Base-by-base conservation (phyloP, 2,888 invertebrate genomes). In the Patella pellucida region DNA sequence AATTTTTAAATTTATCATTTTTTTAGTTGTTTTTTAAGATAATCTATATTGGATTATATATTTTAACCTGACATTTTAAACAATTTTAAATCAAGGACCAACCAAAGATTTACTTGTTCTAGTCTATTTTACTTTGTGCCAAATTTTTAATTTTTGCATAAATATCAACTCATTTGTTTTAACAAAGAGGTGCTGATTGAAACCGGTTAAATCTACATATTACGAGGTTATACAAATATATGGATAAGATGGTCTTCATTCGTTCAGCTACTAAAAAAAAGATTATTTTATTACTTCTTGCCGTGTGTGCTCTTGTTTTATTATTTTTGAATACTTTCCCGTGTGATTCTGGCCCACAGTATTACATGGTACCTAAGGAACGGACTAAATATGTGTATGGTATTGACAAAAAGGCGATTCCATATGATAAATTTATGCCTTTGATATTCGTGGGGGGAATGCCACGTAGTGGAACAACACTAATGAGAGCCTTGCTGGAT, bases 401-500 rank as follows among this genome's bases (percentile, higher is more conserved):
- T 76, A 75, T 78, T 41, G 78, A 85, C 7, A 77, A 83, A 51
- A 82, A 79, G 41, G 83, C 85, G 1, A 87, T 84, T 69, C 81
- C 86, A 78, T 96, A 96, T 92, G 95, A 96, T 90, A 93, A 96
- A 86, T 94, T 95, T 85, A 96, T 97, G 95, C 97, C 97, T 85
- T 93, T 98, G 85, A 85, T 88, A 41, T 87, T 88, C 73, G 84
- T 98, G 91, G 98, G 98, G 78, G 98, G 98, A 81, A 97, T 98
- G 89, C 98, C 99, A 74, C 94, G 98, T 85, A 98, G 97, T 71
- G 99, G 98, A 74, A 99, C 98, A 71, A 99, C 98, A 80, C 93
- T 99, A 85, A 97, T 98, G 95, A 94, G 98, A 87, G 98, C 98
- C 81, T 97, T 99, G 96, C 93, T 99, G 86, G 98, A 99, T 92